Base-by-base conservation (phyloP, 2,888 invertebrate genomes). In the Eupithecia subumbrata region DNA sequence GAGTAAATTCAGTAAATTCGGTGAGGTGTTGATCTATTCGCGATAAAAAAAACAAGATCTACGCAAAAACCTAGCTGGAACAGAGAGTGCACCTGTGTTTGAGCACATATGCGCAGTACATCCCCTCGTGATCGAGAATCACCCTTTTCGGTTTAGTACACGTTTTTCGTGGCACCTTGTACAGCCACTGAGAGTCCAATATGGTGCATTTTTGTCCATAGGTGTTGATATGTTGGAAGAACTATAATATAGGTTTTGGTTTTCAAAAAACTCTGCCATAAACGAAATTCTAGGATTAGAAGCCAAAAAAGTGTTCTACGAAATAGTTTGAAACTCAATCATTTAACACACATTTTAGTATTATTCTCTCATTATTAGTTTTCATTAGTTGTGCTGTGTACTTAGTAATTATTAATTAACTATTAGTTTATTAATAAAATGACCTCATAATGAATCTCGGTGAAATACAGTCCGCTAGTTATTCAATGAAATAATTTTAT, bases 301-400 rank as follows among this genome's bases (percentile, higher is more conserved):
- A 45, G 5, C 45, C 5, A 52, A 8, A 52, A n/a, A 52, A 2
- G 18, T 52, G n/a, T 52, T n/a, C 52, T 56, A 16, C 11, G 25
- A 72, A 72, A 71, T 80, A 85, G 81, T 85, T 86, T 88, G 90
- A 90, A 89, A 89, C 87, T 87, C 85, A 78, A 82, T 78, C 80
- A 81, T 16, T 11, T 73, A 79, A 76, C 84, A 83, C 85, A 86
- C 87, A 91, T 91, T 90, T 90, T 91, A 91, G 90, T 89, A 90
- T 87, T 89, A 81, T 89, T 91, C 90, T 91, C 90, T 90, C 88
- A 88, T 66, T 84, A 82, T 91, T 92, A 92, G 92, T 92, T 93
- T 89, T 85, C 86, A 89, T 93, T 94, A 94, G 93, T 92, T 92
- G 94, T 94, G 94, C 94, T 91, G 94, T 94, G 94, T 94, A 94